phyloP scores from a whole-genome alignment of 2,797 vertebrate genomes.

The Diplodus puntazzo region DNA sequence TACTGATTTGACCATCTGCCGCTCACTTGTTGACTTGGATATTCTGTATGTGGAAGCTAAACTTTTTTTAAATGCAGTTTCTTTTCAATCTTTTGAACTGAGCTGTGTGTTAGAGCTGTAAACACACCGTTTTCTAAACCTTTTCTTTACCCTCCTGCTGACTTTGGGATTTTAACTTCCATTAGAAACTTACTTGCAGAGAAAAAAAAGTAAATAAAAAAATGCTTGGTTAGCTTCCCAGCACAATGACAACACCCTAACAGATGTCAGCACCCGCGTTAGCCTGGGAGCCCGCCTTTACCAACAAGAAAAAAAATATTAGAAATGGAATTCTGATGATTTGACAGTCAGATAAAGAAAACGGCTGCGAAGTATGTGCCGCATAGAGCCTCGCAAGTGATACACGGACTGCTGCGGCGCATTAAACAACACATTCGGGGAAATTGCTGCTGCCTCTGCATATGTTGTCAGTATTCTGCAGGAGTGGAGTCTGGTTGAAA shows the following conservation, averaged over 20 bases:
- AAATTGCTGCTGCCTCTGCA: constrained; percentile 64
- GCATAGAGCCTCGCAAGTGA: constrained; percentile 41
- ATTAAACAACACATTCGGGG: constrained; percentile 48
- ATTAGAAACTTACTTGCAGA: constrained; percentile 39
- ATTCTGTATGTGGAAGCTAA: neutral
- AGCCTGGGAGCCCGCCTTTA: constrained; percentile 29
- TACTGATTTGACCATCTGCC: neutral
- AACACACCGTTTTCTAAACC: constrained; percentile 46
- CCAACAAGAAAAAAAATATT: constrained; percentile 52
- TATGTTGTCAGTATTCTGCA: constrained; percentile 62
- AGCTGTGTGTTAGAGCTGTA: constrained; percentile 23
- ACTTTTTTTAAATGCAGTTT: neutral
- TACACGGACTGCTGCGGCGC: constrained; percentile 37
- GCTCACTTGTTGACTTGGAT: neutral
- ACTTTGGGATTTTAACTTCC: constrained; percentile 55
- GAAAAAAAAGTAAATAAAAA: constrained; percentile 21
- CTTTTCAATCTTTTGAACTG: constrained; percentile 18
- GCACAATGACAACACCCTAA: constrained; percentile 55
- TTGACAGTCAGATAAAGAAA: constrained; percentile 60
- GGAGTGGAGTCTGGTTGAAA: constrained; percentile 41
- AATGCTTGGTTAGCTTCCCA: constrained; percentile 55
- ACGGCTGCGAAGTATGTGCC: constrained; percentile 45
- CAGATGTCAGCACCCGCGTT: constrained; percentile 51
- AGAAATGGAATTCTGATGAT: constrained; percentile 65
- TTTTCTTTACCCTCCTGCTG: constrained; percentile 60